Base-by-base conservation (phyloP, 53 echinoderm and acorn worm genomes). In the Holothuria leucospilota region DNA sequence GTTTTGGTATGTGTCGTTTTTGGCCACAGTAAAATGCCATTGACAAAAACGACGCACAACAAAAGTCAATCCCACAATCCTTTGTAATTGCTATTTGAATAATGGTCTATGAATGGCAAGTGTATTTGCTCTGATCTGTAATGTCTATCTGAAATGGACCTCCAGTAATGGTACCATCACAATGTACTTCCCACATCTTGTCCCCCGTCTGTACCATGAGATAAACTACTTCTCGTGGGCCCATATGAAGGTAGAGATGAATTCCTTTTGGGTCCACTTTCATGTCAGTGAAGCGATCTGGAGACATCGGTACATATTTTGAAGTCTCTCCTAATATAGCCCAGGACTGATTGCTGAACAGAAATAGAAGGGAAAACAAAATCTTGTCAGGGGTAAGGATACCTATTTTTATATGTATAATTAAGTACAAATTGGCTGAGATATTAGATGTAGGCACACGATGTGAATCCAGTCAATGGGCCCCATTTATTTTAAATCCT, bases 251-350 rank as follows among this genome's bases (percentile, higher is more conserved):
- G 21, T 59, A n/a, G 29, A 78, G 60, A 27, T 53, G 13, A 5
- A 78, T 78, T 51, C 79, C 30, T 24, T 24, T 30, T 29, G 16
- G 18, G 23, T 51, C 60, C 58, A 78, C 79, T 51, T 2, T 28
- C 23, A 78, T 78, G 20, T 56, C 51, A 27, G 49, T 51, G 51
- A 78, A 78, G 20, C 79, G 52, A 78, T 51, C 28, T 53, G 79
- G 79, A 78, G 79, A 78, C 56, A 60, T 24, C 29, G 56, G 79
- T 18, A 78, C 79, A 21, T 51, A 51, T 53, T 78, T 78, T 20
- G 56, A 59, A 27, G 13, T 59, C 29, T 78, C 79, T 49, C 79
- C 79, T 49, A 78, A 38, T 51, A 78, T 72, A 16, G 72, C 72
- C 72, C 72, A 72, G 21, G 40, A 41, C 72, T 39, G 38, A 26